Base-by-base conservation (phyloP, 2,797 vertebrate genomes). In the Coreius guichenoti region DNA sequence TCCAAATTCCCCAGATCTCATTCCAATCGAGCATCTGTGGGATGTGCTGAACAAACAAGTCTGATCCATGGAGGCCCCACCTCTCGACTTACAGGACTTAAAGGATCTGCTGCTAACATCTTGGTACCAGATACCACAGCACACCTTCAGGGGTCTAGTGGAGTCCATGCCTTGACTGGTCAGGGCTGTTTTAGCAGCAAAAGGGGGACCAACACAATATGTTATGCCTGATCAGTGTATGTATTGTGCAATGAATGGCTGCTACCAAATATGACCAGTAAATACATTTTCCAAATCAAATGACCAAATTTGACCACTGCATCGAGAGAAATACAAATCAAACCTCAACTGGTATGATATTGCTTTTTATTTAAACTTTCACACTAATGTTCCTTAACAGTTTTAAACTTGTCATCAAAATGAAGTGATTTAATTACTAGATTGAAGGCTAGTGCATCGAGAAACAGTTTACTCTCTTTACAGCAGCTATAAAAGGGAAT, bases 281-380 rank as follows among this genome's bases (percentile, higher is more conserved):
- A 33, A 33, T 36, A 4, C 2, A 14, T 36, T 54, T 36, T 54
- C 1, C 19, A 13, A 43, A 26, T 81, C 5, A 70, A 36, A 58
- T 29, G 65, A 70, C 12, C 33, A 33, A 3, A 3, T 33, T 36
- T n/a, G 36, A 26, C 8, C 26, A 58, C 1, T 3, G 45, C 49
- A 16, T 76, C 4, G 23, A 33, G 19, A 61, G 4, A n/a, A 17
- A 72, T 43, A 72, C 56, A 73, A 51, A 36, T 9, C 67, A 85
- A 36, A 56, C 17, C 17, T 5, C n/a, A 61, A 51, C 31, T 58
- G 26, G 49, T 54, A 9, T 61, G 63, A 84, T 88, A 86, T 83
- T 88, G 76, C 83, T 85, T 89, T 90, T 92, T 87, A 89, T 90
- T 91, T 84, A 45, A 87, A 87, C 63, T 65, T 86, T 61, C 73